Percentiles rank a stretch among this genome's conserved stretches.
Evolutionary conservation across 2,797 vertebrate genomes (phyloP).

Genomic region (Hipposideros larvatus): DNA sequence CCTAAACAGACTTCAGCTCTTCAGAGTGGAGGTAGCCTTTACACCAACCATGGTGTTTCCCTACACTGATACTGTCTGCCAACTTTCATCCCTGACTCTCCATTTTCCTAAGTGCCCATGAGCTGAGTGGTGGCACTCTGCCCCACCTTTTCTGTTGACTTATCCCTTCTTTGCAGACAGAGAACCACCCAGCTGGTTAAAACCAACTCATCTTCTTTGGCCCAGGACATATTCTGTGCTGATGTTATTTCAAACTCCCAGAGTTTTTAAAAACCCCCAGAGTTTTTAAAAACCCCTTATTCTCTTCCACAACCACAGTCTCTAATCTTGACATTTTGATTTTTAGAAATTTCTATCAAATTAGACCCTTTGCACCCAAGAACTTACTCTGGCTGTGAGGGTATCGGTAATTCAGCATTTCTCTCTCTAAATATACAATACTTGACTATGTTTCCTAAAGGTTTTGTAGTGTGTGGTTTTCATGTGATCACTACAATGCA

Average conservation of each 20-base stretch:
- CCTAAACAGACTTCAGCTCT: neutral
- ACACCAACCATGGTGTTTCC: neutral
- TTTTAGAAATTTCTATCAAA: slow-evolving; percentile 55
- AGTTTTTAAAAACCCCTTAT: neutral
- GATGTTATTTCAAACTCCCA: neutral
- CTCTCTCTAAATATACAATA: neutral
- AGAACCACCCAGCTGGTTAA: neutral
- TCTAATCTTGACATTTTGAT: neutral
- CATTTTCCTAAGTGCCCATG: neutral
- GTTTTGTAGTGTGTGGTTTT: slow-evolving; percentile 7
- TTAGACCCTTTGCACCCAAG: neutral
- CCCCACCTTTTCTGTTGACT: neutral
- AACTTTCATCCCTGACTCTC: neutral
- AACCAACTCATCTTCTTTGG: neutral
- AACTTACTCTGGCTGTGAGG: neutral
- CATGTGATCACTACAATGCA: neutral
- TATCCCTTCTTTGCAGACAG: neutral
- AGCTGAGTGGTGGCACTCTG: neutral
- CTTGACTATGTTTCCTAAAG: neutral
- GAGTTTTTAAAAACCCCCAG: neutral
- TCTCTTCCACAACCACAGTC: neutral
- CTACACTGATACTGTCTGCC: neutral
- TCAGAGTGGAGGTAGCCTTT: neutral
- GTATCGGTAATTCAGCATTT: neutral
- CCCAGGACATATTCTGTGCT: neutral